Base-by-base conservation (phyloP, 37 sponge, comb jelly and placozoan species). In the Ephydatia muelleri region DNA sequence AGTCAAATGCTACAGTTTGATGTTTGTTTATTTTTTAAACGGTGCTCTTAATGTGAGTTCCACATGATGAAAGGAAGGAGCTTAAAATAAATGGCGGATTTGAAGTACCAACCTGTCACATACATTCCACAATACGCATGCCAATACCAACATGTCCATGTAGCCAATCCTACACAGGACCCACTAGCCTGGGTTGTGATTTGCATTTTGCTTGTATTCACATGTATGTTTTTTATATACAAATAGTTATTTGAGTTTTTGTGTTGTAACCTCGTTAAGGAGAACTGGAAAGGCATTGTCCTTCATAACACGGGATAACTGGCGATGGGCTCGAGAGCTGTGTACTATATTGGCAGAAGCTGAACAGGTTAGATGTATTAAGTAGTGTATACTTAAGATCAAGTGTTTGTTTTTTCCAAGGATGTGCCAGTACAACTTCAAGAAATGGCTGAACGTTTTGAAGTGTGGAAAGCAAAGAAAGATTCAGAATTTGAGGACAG, bases 241-340 rank as follows among this genome's bases (percentile, higher is more conserved):
- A n/a, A n/a, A n/a, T n/a, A n/a, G n/a, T n/a, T n/a, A n/a, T n/a
- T n/a, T n/a, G n/a, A n/a, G n/a, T n/a, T n/a, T n/a, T n/a, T n/a
- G n/a, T n/a, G n/a, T n/a, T n/a, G n/a, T 34, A 48, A 26, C 38
- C 32, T 13, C 40, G 38, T 82, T 22, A 32, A 94, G 96, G 57
- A 68, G 71, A 64, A 82, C 79, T 27, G 99, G 99, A 14, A 98
- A 88, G 38, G 90, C 96, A 6, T 77, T 98, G 57, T 82, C 95
- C 1, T 92, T 98, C 57, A 87, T 98, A 38, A 94, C 99, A 6
- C 70, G 99, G 3, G 96, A 96, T 38, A 84, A 98, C 76, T 98
- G 99, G 99, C 80, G 77, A 9, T 92, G 88, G 85, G 93, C 96
- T 9, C 34, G 82, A 14, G 95, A 92, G 14, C 87, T 98, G 23